phyloP scores from a whole-genome alignment of 2,888 invertebrate species.

The Oscheius onirici region DNA sequence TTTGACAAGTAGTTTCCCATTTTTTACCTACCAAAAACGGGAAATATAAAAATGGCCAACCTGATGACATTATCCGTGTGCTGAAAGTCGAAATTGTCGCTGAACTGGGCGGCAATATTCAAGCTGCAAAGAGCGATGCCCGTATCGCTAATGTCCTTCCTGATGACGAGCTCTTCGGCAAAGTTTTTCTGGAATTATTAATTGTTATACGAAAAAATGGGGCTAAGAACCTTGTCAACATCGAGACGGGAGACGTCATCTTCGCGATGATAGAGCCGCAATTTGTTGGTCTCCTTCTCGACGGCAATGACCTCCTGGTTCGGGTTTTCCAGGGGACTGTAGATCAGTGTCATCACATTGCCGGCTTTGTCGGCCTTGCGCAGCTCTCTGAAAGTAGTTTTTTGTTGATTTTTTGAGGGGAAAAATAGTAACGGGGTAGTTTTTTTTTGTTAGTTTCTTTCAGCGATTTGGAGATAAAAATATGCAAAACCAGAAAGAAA shows the following conservation, averaged over 20 bases:
- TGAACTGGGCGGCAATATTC: conserved; percentile 59
- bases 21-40: too few species aligned
- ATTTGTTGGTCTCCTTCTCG: conserved; percentile 42
- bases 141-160: conserved; percentile 56
- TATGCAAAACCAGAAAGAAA: neutral
- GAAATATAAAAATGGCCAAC: conserved; percentile 9
- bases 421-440: too few species aligned
- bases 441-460: too few species aligned
- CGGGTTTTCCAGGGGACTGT: conserved; percentile 36
- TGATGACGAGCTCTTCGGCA: conserved; percentile 47
- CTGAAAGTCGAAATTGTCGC: conserved; percentile 67
- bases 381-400: conserved; percentile 45
- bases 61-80: conserved; percentile 61
- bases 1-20: too few species aligned
- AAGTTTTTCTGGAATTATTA: conserved; percentile 42
- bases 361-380: conserved; percentile 47
- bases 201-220: neutral
- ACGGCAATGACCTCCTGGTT: conserved; percentile 44
- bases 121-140: conserved; percentile 63
- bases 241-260: conserved; percentile 39
- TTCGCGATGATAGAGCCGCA: conserved; percentile 49
- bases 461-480: too few species aligned
- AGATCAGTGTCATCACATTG: conserved; percentile 61
- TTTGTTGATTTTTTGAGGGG: too few species aligned
- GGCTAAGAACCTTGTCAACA: conserved; percentile 40